These are phyloP conservation scores for Phoxinus phoxinus DNA, from an alignment of 2,113 vertebrate genomes.

Conservation along the genomic window DNA sequence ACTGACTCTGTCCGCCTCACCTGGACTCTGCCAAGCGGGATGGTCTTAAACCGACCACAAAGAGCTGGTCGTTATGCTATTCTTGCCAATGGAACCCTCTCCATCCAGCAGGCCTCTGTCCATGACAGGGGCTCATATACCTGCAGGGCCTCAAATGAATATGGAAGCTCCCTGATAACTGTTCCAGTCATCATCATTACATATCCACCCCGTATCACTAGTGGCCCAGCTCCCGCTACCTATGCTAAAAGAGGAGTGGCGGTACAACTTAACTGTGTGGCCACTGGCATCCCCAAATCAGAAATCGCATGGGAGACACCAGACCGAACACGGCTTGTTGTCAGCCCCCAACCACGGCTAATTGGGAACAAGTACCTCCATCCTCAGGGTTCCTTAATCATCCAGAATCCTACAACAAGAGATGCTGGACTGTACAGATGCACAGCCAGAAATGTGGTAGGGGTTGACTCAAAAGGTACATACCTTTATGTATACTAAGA, in stretches of 20 bases:
- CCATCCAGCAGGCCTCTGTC: conserved; percentile 81
- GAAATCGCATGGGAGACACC: conserved; percentile 91
- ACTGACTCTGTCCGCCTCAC: conserved; percentile 66
- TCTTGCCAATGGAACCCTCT: conserved; percentile 83
- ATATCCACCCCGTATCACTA: conserved; percentile 86
- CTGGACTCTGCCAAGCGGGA: conserved; percentile 86
- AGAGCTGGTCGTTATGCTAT: conserved; percentile 80
- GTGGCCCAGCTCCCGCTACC: conserved; percentile 79
- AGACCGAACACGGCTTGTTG: conserved; percentile 78
- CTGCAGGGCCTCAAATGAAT: conserved; percentile 79
- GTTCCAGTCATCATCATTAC: conserved; percentile 83
- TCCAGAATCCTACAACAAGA: conserved; percentile 81
- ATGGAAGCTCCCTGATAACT: conserved; percentile 75
- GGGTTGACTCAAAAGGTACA: conserved; percentile 85
- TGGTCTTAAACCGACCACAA: conserved; percentile 79
- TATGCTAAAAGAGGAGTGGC: conserved; percentile 83
- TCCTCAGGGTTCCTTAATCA: conserved; percentile 86
- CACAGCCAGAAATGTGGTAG: conserved; percentile 86
- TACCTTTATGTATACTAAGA: conserved; percentile 86
- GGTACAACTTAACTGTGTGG: conserved; percentile 83
- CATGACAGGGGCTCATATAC: conserved; percentile 87
- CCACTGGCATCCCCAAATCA: conserved; percentile 82
- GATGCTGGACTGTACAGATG: conserved; percentile 89
- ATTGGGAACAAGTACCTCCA: conserved; percentile 89
- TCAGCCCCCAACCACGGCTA: conserved; percentile 80